Evolutionary conservation across 2,797 vertebrate genomes (phyloP).

Genomic region (Sebastes trivittatus): DNA sequence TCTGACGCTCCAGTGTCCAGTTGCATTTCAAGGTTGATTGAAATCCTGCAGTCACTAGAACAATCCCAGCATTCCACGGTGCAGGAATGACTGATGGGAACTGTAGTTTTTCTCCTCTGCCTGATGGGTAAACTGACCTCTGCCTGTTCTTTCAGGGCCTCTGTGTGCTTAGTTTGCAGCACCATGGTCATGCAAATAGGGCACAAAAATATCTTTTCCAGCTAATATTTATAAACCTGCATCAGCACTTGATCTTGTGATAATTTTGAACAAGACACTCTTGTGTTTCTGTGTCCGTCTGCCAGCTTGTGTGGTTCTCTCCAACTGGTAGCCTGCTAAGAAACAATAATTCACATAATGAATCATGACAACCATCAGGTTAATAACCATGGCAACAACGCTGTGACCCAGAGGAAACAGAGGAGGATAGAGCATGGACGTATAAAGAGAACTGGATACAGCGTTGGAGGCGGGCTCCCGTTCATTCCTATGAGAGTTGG

Average conservation of each 20-base stretch:
- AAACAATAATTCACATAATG: constrained; percentile 67
- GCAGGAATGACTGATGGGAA: constrained; percentile 53
- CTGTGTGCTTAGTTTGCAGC: neutral
- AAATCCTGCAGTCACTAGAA: constrained; percentile 69
- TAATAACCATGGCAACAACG: constrained; percentile 65
- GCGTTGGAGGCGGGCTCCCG: no score
- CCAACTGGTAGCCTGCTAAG: constrained; percentile 49
- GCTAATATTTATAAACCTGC: constrained; percentile 10
- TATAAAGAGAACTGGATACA: no score
- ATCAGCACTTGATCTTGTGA: constrained; percentile 61
- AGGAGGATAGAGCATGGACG: constrained; percentile 2
- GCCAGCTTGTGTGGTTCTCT: constrained; percentile 27
- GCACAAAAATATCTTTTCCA: constrained; percentile 1
- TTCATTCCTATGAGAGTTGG: no score
- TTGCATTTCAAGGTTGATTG: constrained; percentile 76
- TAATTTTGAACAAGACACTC: constrained; percentile 41
- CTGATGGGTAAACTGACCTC: constrained; percentile 22
- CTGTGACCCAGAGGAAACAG: constrained; percentile 19
- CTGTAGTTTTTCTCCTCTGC: constrained; percentile 39
- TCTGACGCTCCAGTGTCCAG: constrained; percentile 62
- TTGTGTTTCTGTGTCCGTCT: constrained; percentile 16
- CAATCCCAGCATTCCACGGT: constrained; percentile 68
- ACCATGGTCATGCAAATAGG: constrained; percentile 7
- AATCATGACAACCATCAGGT: constrained; percentile 56
- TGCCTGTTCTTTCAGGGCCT: neutral